Percentiles rank a stretch among this genome's conserved stretches.
phyloP scores from a whole-genome alignment of 2,797 vertebrate species.

The Onychomys torridus region DNA sequence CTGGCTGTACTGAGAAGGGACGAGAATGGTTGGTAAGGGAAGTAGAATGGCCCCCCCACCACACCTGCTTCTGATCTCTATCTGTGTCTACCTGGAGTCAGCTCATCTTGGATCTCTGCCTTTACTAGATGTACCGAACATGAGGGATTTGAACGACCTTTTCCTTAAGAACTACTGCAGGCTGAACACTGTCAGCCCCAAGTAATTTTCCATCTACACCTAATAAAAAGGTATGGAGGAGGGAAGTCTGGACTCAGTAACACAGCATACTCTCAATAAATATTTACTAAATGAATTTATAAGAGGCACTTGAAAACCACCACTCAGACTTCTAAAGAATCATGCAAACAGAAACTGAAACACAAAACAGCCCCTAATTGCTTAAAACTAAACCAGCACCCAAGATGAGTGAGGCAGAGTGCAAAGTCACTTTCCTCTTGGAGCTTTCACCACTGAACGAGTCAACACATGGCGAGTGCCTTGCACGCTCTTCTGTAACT shows the following conservation, averaged over 20 bases:
- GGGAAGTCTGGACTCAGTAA: neutral
- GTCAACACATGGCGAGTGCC: neutral
- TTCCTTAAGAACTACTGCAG: neutral
- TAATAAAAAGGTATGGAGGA: neutral
- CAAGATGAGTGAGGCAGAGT: neutral
- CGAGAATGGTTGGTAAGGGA: neutral
- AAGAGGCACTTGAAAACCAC: neutral
- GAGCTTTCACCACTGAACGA: neutral
- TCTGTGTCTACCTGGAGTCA: no score
- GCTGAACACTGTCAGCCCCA: rapidly evolving
- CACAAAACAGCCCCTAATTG: neutral
- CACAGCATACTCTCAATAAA: neutral
- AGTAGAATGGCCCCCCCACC: neutral
- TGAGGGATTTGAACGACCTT: neutral
- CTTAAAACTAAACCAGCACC: neutral
- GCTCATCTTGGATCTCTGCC: neutral
- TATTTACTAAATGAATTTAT: neutral
- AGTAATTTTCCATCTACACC: neutral
- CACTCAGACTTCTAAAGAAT: neutral
- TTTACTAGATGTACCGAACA: neutral
- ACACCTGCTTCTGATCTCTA: neutral
- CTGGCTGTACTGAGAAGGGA: neutral
- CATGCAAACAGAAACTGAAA: neutral
- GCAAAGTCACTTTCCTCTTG: neutral
- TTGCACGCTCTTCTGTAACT: neutral